Evolutionary conservation across 2,888 invertebrate genomes (phyloP).

Genomic region (Cyclophora albipunctata): DNA sequence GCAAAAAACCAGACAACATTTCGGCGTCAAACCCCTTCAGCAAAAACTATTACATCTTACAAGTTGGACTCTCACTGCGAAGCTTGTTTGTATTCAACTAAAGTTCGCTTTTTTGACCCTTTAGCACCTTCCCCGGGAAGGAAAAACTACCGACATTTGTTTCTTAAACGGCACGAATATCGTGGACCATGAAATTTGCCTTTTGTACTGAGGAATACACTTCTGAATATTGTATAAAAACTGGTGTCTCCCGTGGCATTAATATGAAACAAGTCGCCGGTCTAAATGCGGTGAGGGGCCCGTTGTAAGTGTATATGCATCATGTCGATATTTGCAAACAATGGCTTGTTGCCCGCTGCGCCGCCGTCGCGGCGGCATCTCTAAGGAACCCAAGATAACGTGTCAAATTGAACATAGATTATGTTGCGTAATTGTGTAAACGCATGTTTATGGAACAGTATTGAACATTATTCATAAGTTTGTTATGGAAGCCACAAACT

Average conservation of each 20-base stretch:
- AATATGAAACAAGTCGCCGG: no score
- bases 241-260: no score
- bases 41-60: slow-evolving; percentile 50
- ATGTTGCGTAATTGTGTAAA: slow-evolving; percentile 18
- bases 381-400: slow-evolving; percentile 52
- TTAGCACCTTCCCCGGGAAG: slow-evolving; percentile 31
- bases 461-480: neutral
- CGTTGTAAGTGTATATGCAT: slow-evolving; percentile 37
- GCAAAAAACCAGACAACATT: slow-evolving; percentile 29
- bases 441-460: slow-evolving; percentile 7
- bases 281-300: slow-evolving; percentile 15
- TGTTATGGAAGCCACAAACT: no score
- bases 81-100: slow-evolving; percentile 44
- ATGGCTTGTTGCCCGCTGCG: slow-evolving; percentile 66
- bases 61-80: slow-evolving; percentile 25
- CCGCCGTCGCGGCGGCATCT: slow-evolving; percentile 52
- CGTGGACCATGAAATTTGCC: slow-evolving; percentile 40
- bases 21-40: slow-evolving; percentile 22
- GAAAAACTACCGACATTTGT: slow-evolving; percentile 39
- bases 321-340: slow-evolving; percentile 70
- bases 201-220: slow-evolving; percentile 22
- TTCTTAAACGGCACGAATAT: slow-evolving; percentile 27
- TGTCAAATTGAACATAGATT: slow-evolving; percentile 54
- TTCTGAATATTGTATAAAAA: slow-evolving; percentile 12
- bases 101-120: slow-evolving; percentile 41